Base-by-base conservation (phyloP, 2,113 vertebrate genomes). In the Epinephelus fuscoguttatus region DNA sequence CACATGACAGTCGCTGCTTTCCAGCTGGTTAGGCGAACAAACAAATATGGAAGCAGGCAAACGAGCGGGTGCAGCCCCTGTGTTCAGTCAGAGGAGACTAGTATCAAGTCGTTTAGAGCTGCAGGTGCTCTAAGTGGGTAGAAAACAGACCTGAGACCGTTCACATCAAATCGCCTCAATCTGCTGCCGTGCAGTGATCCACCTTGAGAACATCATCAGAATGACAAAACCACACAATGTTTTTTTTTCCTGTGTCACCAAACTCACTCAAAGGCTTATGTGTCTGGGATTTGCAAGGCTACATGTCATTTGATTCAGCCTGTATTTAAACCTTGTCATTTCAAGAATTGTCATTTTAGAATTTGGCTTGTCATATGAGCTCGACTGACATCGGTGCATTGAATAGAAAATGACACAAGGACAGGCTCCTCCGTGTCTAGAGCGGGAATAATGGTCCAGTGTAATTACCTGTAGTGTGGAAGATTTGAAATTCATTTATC, bases 401-500 rank as follows among this genome's bases (percentile, higher is more conserved):
- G 68, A 85, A 84, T 70, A 73, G 66, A 86, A 84, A 81, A 86
- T 68, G 50, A 84, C 83, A 88, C 1, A 21, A 76, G 63, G 72
- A 71, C 55, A 82, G 78, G 53, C 56, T 87, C 62, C 63, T 78
- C 75, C n/a, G 8, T 79, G 78, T 89, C 75, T 85, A 57, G 40
- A 71, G 66, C 15, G 17, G 57, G 49, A 76, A 84, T 85, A 90
- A 93, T 91, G 81, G 59, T 64, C 81, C 79, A 27, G 64, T 93
- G 81, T 89, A 91, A 92, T 94, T 91, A 95, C 90, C 92, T 95
- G 91, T 85, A 80, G 87, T 89, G 73, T 86, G 78, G 50, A 92
- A 88, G 69, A 91, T 88, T 85, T 87, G 76, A 91, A 91, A 91
- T 86, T 79, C 68, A 85, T 91, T 92, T 86, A 88, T 85, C 83